Evolutionary conservation across 2,888 invertebrate species (phyloP).

Genomic region (Eledona agricola): DNA sequence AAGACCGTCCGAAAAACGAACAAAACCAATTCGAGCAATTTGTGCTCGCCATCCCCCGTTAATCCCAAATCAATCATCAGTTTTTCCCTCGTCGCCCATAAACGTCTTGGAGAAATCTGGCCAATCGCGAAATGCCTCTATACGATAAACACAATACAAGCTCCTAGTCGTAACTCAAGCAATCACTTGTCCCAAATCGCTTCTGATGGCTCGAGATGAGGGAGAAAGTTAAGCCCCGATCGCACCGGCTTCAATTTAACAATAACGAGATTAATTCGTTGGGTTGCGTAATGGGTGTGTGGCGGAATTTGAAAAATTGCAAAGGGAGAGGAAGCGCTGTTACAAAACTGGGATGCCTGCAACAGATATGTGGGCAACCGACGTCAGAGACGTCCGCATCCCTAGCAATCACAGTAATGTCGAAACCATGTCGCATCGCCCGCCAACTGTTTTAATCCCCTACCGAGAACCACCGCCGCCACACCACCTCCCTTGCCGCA

Average conservation of each 20-base stretch:
- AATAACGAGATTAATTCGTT: neutral
- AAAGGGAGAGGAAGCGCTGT: slow-evolving; percentile 6
- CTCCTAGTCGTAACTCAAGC: slow-evolving; percentile 26
- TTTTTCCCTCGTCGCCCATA: slow-evolving; percentile 25
- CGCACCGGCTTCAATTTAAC: slow-evolving; percentile 6
- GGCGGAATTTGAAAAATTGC: neutral
- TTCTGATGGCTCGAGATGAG: slow-evolving; percentile 22
- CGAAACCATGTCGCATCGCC: slow-evolving; percentile 60
- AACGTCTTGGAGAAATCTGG: slow-evolving; percentile 25
- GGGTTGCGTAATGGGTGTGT: neutral
- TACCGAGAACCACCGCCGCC: slow-evolving; percentile 40
- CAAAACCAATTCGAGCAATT: too few species aligned
- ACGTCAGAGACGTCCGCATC: slow-evolving; percentile 52
- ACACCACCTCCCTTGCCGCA: slow-evolving; percentile 22
- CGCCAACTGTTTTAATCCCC: slow-evolving; percentile 58
- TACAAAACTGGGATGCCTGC: slow-evolving; percentile 47
- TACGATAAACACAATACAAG: slow-evolving; percentile 24
- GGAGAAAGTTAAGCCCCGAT: slow-evolving; percentile 30
- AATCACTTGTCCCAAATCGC: slow-evolving; percentile 28
- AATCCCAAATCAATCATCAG: slow-evolving; percentile 34
- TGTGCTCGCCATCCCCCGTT: too few species aligned
- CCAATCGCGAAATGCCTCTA: slow-evolving; percentile 27
- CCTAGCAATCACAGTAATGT: slow-evolving; percentile 60
- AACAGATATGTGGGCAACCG: slow-evolving; percentile 62
- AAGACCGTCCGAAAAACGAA: too few species aligned